Conservation (phyloP, 2,797 vertebrate species). For the Phoxinus dragarum region DNA sequence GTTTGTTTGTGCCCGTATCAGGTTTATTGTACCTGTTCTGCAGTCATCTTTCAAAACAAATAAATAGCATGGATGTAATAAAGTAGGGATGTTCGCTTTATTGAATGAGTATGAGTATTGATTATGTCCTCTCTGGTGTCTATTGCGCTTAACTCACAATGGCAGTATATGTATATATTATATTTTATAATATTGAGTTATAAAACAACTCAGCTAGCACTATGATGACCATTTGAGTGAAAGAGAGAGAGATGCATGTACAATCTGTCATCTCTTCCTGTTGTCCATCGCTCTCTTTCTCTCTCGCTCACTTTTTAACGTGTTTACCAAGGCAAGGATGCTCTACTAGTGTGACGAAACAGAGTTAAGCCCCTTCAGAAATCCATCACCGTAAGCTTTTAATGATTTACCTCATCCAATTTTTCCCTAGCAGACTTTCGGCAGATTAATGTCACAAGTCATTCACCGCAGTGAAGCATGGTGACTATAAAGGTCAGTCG, state of each 20-base stretch:
- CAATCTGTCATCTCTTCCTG: not conserved
- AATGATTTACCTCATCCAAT: constrained; percentile 46
- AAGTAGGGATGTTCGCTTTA: constrained; percentile 23
- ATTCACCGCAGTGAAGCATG: constrained; percentile 23
- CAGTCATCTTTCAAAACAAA: constrained; percentile 24
- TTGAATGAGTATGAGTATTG: not conserved
- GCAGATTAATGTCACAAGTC: constrained; percentile 49
- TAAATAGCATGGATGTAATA: constrained; percentile 31
- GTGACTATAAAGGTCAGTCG: constrained; percentile 26
- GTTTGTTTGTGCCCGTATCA: constrained; percentile 32
- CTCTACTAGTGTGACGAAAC: constrained; percentile 28
- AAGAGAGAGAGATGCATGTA: not conserved
- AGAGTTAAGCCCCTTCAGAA: constrained; percentile 51
- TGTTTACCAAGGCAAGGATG: constrained; percentile 35
- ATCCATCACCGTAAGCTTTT: constrained; percentile 48
- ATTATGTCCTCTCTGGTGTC: too few relatives aligned
- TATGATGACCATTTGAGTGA: not conserved
- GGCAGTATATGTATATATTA: too few relatives aligned
- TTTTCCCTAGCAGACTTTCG: constrained; percentile 33
- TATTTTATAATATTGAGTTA: not conserved
- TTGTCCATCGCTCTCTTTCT: not conserved
- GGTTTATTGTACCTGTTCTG: constrained; percentile 26
- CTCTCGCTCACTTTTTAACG: constrained; percentile 1
- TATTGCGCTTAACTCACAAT: too few relatives aligned
- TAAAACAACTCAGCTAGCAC: too few relatives aligned